Percentiles rank a stretch among this genome's conserved stretches.
phyloP scores from a whole-genome alignment of 1,140 invertebrate species.

The Ceratosolen fusciceps region DNA sequence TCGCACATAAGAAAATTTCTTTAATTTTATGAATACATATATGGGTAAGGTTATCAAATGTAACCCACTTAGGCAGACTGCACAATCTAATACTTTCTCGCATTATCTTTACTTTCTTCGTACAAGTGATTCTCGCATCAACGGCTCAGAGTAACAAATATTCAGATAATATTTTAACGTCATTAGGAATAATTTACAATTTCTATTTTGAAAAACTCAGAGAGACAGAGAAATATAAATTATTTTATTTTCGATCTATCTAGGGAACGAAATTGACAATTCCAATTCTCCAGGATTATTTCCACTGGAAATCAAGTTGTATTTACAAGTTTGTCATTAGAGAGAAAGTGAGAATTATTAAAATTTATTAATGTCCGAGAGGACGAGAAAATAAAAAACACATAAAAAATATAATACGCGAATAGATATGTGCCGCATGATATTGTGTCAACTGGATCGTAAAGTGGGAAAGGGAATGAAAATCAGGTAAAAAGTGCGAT shows the following conservation, averaged over 20 bases:
- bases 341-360: not conserved
- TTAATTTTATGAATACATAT: not conserved
- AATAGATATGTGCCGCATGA: not conserved
- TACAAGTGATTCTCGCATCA: conserved; percentile 8
- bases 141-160: not conserved
- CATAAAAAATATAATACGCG: not conserved
- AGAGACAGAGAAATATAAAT: not conserved
- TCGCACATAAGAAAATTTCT: not conserved
- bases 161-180: conserved; percentile 20
- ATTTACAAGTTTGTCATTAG: not conserved
- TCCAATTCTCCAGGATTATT: not conserved
- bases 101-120: conserved; percentile 18
- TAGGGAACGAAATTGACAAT: not conserved
- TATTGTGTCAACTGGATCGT: not conserved
- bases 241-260: too few species aligned
- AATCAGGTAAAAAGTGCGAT: not conserved
- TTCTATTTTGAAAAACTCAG: conserved; percentile 2
- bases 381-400: not conserved
- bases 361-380: not conserved
- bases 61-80: not conserved
- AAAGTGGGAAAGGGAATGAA: not conserved
- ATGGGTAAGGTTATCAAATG: not conserved
- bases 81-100: conserved; percentile 32
- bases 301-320: not conserved
- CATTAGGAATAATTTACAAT: conserved; percentile 2